Conservation (phyloP, 2,797 vertebrate genomes). For the Coluber constrictor region DNA sequence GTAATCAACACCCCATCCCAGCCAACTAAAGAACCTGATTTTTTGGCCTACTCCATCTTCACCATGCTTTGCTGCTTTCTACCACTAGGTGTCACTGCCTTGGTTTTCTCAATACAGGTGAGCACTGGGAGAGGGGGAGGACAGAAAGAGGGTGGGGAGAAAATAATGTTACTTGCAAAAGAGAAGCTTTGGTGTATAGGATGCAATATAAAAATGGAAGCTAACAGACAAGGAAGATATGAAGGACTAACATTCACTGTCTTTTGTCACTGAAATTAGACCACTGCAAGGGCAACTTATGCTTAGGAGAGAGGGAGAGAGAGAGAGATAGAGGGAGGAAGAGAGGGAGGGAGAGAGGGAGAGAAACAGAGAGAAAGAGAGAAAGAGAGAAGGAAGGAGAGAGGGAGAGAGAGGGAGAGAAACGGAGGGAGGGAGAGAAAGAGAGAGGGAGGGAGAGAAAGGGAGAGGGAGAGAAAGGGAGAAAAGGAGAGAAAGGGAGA, state of each 20-base stretch:
- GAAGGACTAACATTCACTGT: neutral
- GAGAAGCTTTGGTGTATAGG: neutral
- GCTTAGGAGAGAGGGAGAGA: neutral
- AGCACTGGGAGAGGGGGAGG: neutral
- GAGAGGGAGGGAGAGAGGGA: too few relatives aligned
- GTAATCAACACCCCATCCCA: neutral
- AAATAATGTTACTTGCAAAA: neutral
- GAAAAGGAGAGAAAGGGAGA: too few relatives aligned
- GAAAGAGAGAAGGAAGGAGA: too few relatives aligned
- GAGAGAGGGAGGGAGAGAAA: too few relatives aligned
- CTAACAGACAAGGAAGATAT: neutral
- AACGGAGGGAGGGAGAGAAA: too few relatives aligned
- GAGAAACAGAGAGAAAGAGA: too few relatives aligned
- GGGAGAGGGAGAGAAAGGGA: too few relatives aligned
- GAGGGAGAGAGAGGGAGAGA: too few relatives aligned
- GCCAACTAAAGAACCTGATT: slow-evolving; percentile 51
- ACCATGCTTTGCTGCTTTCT: slow-evolving; percentile 78
- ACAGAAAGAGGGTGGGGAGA: neutral
- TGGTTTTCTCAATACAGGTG: slow-evolving; percentile 74
- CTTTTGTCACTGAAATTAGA: neutral
- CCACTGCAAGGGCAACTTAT: neutral
- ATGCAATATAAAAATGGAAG: neutral
- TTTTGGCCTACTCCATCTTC: slow-evolving; percentile 76
- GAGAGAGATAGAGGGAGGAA: neutral
- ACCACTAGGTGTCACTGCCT: slow-evolving; percentile 73